Evolutionary conservation across 2,888 invertebrate genomes (phyloP).

Genomic region (Hydropsyche betteni): DNA sequence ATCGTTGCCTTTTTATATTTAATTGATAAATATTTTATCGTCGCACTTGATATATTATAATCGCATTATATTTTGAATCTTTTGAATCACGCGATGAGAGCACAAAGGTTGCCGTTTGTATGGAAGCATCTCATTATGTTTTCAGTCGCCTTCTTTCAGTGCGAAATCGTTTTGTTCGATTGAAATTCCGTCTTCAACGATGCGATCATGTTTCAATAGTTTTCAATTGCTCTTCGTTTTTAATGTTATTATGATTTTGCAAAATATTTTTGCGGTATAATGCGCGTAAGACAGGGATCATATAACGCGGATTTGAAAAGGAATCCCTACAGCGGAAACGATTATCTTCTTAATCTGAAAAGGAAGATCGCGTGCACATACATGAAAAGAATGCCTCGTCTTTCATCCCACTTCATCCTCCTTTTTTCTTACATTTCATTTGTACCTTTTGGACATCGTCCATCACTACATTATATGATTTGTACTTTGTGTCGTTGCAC

Average conservation of each 20-base stretch:
- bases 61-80: no score
- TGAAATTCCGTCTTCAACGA: constrained; percentile 18
- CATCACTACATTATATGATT: background rate
- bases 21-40: no score
- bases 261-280: constrained; percentile 43
- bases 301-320: constrained; percentile 33
- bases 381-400: constrained; percentile 18
- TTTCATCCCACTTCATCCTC: constrained; percentile 16
- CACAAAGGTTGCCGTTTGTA: background rate
- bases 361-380: constrained; percentile 42
- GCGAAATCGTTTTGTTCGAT: constrained; percentile 10
- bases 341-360: constrained; percentile 47
- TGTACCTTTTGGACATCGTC: constrained; percentile 10
- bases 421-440: constrained; percentile 16
- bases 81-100: background rate
- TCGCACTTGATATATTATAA: no score
- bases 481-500: constrained; percentile 15
- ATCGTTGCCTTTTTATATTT: no score
- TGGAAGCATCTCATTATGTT: no score
- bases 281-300: constrained; percentile 36
- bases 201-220: constrained; percentile 7
- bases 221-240: background rate
- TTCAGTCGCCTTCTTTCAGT: no score
- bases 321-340: constrained; percentile 41
- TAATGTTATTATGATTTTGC: constrained; percentile 14